phyloP scores from a whole-genome alignment of 2,113 vertebrate genomes.

The Vulpes lagopus region DNA sequence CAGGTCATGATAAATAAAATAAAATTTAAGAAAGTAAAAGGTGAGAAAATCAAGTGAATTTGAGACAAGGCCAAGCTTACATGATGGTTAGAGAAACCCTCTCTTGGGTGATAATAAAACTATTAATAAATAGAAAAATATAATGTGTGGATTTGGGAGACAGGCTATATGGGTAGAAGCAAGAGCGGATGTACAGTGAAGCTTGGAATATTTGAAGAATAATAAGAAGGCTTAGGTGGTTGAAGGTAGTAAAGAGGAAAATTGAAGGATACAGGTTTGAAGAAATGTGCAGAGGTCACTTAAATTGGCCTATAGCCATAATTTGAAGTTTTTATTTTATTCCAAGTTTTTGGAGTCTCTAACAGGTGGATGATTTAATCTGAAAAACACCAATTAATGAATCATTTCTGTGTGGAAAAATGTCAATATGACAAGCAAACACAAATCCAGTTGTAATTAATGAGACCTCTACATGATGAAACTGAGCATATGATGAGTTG shows the following conservation, averaged over 20 bases:
- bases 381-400: neutral
- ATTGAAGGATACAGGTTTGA: neutral
- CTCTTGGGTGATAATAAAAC: neutral
- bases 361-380: neutral
- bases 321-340: neutral
- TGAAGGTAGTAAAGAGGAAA: neutral
- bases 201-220: neutral
- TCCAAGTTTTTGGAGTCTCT: neutral
- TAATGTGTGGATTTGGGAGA: neutral
- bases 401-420: neutral
- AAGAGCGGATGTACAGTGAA: neutral
- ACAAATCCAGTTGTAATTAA: neutral
- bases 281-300: neutral
- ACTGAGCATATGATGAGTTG: neutral
- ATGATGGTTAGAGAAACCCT: neutral
- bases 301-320: neutral
- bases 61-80: neutral
- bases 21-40: neutral
- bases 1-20: neutral
- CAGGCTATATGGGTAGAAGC: neutral
- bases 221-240: neutral
- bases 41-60: neutral
- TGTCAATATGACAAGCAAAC: neutral
- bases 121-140: neutral
- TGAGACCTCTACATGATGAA: neutral